These are phyloP conservation scores for Clarias platycephalus DNA, from an alignment of 2,797 vertebrate genomes.

Conservation along the genomic window DNA sequence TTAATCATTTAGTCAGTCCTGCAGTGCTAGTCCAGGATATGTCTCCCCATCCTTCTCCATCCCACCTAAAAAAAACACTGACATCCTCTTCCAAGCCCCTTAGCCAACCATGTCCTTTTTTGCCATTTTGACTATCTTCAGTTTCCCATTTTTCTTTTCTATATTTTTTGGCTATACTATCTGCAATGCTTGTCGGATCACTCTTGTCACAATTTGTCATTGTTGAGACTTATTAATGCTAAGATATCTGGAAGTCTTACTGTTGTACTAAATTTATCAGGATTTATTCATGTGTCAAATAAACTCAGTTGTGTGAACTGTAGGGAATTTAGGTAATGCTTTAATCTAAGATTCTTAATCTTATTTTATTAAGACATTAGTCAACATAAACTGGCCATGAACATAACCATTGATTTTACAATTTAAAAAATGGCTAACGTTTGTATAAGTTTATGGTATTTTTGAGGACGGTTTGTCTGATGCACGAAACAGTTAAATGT, in stretches of 20 bases:
- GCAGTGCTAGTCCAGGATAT: slow-evolving; percentile 46
- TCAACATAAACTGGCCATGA: not conserved
- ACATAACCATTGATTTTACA: not conserved
- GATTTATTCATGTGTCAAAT: not conserved
- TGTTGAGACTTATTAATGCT: not conserved
- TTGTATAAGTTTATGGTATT: not conserved
- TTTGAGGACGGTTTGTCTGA: no score
- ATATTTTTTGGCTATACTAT: not conserved
- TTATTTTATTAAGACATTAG: not conserved
- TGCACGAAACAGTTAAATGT: not conserved
- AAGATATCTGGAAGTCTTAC: slow-evolving; percentile 1
- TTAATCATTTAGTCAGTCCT: slow-evolving; percentile 56
- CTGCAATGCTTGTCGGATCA: not conserved
- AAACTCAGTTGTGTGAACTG: not conserved
- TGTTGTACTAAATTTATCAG: not conserved
- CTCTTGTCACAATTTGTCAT: not conserved
- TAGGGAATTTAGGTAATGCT: not conserved
- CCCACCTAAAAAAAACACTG: slow-evolving; percentile 33
- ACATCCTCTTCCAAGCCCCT: slow-evolving; percentile 30
- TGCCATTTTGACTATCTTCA: not conserved
- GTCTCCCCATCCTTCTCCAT: slow-evolving; percentile 33
- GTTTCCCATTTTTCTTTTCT: not conserved
- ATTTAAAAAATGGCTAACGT: not conserved
- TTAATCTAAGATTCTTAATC: not conserved
- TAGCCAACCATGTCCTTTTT: slow-evolving; percentile 8